phyloP scores from a whole-genome alignment of 2,797 vertebrate genomes.

The Galagoides demidoff region DNA sequence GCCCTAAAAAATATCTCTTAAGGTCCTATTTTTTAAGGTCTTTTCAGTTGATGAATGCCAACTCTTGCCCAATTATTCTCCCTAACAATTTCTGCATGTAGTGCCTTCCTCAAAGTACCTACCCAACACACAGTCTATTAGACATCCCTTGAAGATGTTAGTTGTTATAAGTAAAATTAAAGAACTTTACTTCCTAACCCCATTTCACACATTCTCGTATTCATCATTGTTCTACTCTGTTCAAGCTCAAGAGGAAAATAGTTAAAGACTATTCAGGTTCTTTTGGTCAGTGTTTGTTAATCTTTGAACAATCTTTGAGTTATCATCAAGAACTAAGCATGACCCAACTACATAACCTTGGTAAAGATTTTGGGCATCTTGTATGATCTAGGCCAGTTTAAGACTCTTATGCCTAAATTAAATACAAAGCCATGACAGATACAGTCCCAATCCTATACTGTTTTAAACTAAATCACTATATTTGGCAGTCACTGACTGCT shows the following conservation, averaged over 20 bases:
- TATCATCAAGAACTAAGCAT: not conserved
- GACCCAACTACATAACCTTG: not conserved
- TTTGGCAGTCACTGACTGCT: not conserved
- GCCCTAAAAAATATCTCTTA: slow-evolving; percentile 7
- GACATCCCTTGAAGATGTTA: not conserved
- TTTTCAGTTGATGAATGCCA: slow-evolving; percentile 33
- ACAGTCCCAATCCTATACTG: not conserved
- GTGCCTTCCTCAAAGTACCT: not conserved
- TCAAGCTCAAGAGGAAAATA: not conserved
- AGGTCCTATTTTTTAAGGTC: not conserved
- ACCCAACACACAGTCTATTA: not conserved
- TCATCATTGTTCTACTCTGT: not conserved
- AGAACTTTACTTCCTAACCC: not conserved
- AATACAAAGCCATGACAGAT: not conserved
- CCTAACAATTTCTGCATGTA: not conserved
- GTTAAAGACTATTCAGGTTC: not conserved
- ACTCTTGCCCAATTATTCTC: not conserved
- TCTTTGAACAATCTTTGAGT: not conserved
- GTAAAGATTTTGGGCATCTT: not conserved
- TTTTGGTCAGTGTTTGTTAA: not conserved
- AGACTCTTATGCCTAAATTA: not conserved
- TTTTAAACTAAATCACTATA: not conserved
- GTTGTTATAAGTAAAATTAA: not conserved
- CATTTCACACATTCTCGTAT: not conserved
- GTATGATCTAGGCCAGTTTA: not conserved